A percentile compares a stretch with the other conserved stretches of the same genome.
Evolutionary conservation across 1,140 invertebrate species (phyloP).

Genomic region (Portunus trituberculatus): DNA sequence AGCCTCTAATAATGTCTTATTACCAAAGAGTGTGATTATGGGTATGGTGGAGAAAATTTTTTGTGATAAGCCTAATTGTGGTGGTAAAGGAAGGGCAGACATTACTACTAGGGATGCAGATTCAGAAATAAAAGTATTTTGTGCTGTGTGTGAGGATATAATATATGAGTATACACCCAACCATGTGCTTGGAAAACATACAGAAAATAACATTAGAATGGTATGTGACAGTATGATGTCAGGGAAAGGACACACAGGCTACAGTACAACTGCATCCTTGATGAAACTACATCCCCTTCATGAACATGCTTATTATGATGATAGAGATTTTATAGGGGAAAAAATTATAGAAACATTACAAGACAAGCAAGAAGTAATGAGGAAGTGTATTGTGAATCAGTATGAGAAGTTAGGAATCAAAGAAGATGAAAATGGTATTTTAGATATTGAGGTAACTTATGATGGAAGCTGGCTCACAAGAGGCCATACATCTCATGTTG

Average conservation of each 20-base stretch:
- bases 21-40: too few species aligned
- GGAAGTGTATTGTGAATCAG: not conserved
- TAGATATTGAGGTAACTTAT: conserved; percentile 34
- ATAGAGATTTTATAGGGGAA: not conserved
- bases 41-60: too few species aligned
- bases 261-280: not conserved
- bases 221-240: not conserved
- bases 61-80: too few species aligned
- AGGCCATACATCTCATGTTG: conserved; percentile 3
- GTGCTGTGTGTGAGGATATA: too few species aligned
- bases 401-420: not conserved
- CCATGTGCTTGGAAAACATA: too few species aligned
- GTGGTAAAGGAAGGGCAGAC: too few species aligned
- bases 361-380: not conserved
- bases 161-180: too few species aligned
- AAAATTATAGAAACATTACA: not conserved
- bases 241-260: not conserved
- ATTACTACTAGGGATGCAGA: too few species aligned
- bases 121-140: too few species aligned
- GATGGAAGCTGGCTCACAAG: conserved; percentile 37
- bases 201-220: not conserved
- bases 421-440: not conserved
- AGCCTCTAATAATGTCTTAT: too few species aligned
- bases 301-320: not conserved
- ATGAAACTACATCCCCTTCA: not conserved